Percentiles rank a stretch among this genome's conserved stretches.
Evolutionary conservation across 2,888 invertebrate species (phyloP).

Genomic region (Morpho achilles): DNA sequence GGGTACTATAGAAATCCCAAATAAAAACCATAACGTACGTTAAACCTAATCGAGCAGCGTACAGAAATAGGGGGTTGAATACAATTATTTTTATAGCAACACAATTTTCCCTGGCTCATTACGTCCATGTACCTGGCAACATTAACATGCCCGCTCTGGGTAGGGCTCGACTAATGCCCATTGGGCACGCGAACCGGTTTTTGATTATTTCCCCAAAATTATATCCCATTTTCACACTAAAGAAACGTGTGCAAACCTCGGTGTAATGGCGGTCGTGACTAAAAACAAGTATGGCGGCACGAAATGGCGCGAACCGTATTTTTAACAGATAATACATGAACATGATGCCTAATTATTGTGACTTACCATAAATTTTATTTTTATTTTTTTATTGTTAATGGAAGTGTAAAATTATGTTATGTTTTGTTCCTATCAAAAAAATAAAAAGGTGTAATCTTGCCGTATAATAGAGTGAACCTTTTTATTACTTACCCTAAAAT

Average conservation of each 20-base stretch:
- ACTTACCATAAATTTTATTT: conserved; percentile 1
- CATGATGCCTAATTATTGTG: conserved; percentile 14
- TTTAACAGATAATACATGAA: conserved; percentile 18
- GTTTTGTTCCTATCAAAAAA: too few relatives aligned
- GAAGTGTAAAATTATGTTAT: too few relatives aligned
- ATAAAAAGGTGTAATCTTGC: too few relatives aligned
- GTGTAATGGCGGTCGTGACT: conserved; percentile 59
- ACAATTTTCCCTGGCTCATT: conserved; percentile 78
- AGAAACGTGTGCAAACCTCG: conserved; percentile 52
- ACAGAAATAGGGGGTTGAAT: conserved; percentile 49
- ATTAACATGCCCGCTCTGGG: conserved; percentile 71
- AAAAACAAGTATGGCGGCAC: conserved; percentile 54
- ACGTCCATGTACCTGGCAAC: conserved; percentile 73
- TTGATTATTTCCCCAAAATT: conserved; percentile 77
- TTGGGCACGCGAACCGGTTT: conserved; percentile 74
- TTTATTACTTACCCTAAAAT: too few relatives aligned
- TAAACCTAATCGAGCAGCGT: conserved; percentile 30
- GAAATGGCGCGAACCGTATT: conserved; percentile 31
- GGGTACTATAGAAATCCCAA: conserved; percentile 21
- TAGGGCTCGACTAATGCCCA: conserved; percentile 71
- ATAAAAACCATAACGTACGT: conserved; percentile 27
- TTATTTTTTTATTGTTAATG: too few relatives aligned
- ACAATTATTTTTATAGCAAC: conserved; percentile 78
- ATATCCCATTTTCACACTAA: conserved; percentile 77
- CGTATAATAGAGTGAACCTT: too few relatives aligned